Conservation (phyloP, 1,140 invertebrate genomes). For the Bombus confusus region DNA sequence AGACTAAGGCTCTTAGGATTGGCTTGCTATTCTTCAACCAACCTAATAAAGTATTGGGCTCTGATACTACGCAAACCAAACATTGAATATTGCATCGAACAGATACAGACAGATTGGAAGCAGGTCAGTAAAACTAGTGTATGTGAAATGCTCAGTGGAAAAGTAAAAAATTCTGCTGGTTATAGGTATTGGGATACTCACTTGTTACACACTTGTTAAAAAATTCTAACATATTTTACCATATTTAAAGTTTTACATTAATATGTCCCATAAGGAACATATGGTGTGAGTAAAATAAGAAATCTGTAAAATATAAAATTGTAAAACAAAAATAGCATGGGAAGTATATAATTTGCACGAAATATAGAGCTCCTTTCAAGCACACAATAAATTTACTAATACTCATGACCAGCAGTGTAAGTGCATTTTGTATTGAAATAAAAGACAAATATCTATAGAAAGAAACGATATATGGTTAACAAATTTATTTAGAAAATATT, state of each 20-base stretch:
- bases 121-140: slow-evolving; percentile 17
- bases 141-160: background rate
- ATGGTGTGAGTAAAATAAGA: background rate
- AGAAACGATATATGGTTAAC: too few relatives aligned
- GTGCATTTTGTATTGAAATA: too few relatives aligned
- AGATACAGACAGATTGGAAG: slow-evolving; percentile 62
- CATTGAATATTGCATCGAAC: slow-evolving; percentile 54
- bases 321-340: background rate
- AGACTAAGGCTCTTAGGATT: slow-evolving; percentile 41
- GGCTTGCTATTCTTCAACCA: slow-evolving; percentile 3
- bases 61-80: slow-evolving; percentile 21
- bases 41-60: slow-evolving; percentile 46
- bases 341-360: too few relatives aligned
- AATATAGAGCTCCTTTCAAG: too few relatives aligned
- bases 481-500: too few relatives aligned
- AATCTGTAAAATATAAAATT: background rate
- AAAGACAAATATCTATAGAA: too few relatives aligned
- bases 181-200: background rate
- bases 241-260: background rate
- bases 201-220: background rate
- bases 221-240: background rate
- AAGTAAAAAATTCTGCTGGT: background rate
- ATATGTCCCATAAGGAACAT: too few relatives aligned
- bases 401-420: too few relatives aligned
- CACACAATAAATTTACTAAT: too few relatives aligned